These are phyloP conservation scores for Drosophila lini DNA, from an alignment of 1,140 invertebrate species.

Conservation along the genomic window DNA sequence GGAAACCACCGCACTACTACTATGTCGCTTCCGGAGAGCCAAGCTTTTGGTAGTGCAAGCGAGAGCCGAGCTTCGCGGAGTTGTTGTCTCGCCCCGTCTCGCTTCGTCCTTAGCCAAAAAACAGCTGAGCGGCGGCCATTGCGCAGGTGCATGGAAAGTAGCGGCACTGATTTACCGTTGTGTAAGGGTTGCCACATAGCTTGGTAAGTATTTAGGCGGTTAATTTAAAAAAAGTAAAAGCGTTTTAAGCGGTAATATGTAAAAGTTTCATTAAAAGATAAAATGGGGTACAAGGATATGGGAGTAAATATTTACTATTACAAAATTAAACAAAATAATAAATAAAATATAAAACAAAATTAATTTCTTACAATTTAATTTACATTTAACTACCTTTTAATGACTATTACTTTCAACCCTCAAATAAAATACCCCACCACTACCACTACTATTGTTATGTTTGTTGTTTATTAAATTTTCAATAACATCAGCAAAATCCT, in stretches of 20 bases:
- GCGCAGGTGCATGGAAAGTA: constrained; percentile 15
- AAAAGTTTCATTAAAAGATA: neutral
- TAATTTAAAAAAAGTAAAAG: constrained; percentile 5
- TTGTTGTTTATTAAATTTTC: constrained; percentile 73
- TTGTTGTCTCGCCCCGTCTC: constrained; percentile 28
- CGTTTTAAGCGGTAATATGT: neutral
- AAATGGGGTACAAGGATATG: neutral
- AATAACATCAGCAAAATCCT: constrained; percentile 81
- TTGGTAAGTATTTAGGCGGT: neutral
- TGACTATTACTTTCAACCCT: too few relatives aligned
- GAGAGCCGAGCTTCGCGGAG: constrained; percentile 29
- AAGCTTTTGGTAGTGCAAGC: constrained; percentile 48
- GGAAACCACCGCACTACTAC: constrained; percentile 37
- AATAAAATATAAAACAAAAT: neutral
- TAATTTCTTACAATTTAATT: neutral
- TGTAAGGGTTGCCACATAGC: constrained; percentile 3
- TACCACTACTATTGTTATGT: constrained; percentile 49
- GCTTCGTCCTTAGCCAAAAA: constrained; percentile 43
- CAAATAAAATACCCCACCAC: constrained; percentile 5
- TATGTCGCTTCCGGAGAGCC: constrained; percentile 19
- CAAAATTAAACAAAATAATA: too few relatives aligned
- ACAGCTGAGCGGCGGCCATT: constrained; percentile 46
- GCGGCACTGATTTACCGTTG: constrained; percentile 25
- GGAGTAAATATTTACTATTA: neutral
- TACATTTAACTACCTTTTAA: neutral